Base-by-base conservation (phyloP, 92 coral and sea anemone genomes). In the Pocillopora meandrina region DNA sequence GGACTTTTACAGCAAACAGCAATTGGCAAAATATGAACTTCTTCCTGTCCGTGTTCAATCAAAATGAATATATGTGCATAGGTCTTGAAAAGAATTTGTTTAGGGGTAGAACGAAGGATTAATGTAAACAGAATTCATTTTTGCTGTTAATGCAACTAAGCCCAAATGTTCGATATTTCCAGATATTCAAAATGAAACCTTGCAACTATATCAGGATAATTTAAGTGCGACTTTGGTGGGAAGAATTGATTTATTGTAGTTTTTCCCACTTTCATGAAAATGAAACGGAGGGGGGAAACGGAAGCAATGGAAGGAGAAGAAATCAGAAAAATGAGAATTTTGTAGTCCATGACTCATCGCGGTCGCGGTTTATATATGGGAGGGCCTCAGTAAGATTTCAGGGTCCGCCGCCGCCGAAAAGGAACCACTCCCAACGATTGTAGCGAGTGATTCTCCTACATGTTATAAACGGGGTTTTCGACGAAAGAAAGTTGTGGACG, bases 351-450 rank as follows among this genome's bases (percentile, higher is more conserved):
- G 77, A 65, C 64, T 56, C 88, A 17, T 75, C 68, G 71, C 88
- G 88, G 86, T 83, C 75, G 72, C 35, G 61, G 59, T 67, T 75
- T 58, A 76, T 86, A 86, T 85, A 87, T 86, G 92, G 92, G 92
- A 90, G 92, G 92, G 75, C 71, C 92, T 63, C 68, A 61, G 1
- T 68, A 67, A 70, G 71, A 75, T 90, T 90, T 65, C 90, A 86
- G 90, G 92, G 92, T 77, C 82, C 49, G 81, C 90, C 92, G 92
- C 92, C 92, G 82, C 92, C 79, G 83, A 81, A 87, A 86, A 87
- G 87, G 90, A 90, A 90, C 92, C 92, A 90, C 92, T 90, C 92
- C 92, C 92, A 86, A 87, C 86, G 86, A 76, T 86, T 83, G 84
- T 87, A 72, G 87, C 80, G 84, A 81, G 78, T 65, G 82, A 61